Evolutionary conservation across 2,888 invertebrate genomes (phyloP), one percentile per base, ranked within the genome.

Genomic region (Protophormia terraenovae): DNA sequence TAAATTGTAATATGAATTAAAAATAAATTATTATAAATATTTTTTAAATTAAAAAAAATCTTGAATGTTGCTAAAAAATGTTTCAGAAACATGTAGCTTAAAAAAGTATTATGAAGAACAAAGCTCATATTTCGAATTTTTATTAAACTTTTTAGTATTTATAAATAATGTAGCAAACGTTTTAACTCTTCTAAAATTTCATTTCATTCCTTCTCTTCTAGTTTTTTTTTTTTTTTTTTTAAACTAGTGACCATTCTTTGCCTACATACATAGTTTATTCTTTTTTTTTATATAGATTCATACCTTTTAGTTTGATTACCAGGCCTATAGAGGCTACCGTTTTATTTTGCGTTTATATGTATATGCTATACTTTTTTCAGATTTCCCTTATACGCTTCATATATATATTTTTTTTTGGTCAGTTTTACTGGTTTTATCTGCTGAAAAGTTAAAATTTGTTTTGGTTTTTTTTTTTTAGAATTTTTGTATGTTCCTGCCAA

Each of bases 251-350:
- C 60, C 35, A n/a, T 41, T 53, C 19, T 60, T 47, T 55, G 10
- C 29, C 29, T 79, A 19, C 10, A 19, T 19, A 55, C 22, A n/a
- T n/a, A n/a, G n/a, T n/a, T n/a, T n/a, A n/a, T n/a, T 67, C 76
- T 14, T 2, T 19, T 58, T 38, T 55, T 69, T 76, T 76, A 32
- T 55, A 55, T 45, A 76, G 27, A 71, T 53, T 76, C 69, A 76
- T 82, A 71, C 62, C 82, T 82, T 82, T 82, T 82, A 82, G 76
- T 71, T 71, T 82, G 76, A 82, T 82, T 82, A 55, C 69, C 62
- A 71, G 69, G 60, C 69, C 75, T 53, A 69, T 62, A 53, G 53
- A 69, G 62, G n/a, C n/a, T n/a, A n/a, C 32, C 50, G 19, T 71
- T 76, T 55, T 32, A 12, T 55, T 72, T 80, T 73, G 29, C 12